Evolutionary conservation across 2,113 vertebrate genomes (phyloP), one percentile per base, ranked within the genome.

Genomic region (Naja naja): DNA sequence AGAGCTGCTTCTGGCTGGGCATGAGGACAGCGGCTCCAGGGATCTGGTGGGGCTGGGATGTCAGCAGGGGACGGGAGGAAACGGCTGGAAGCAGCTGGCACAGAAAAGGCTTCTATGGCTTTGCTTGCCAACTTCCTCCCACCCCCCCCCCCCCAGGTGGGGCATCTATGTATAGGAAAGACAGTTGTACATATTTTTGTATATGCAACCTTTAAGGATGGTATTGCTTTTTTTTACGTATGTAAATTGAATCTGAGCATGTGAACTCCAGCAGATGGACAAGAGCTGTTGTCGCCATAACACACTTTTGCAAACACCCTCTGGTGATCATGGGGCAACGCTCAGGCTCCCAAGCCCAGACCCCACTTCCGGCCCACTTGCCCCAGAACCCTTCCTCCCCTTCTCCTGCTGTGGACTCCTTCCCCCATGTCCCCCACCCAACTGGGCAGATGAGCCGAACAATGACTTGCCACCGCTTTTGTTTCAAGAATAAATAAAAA

Each of bases 241-340:
- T 91, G 34, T 85, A 95, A 90, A 85, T 9, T 47, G 58, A 56
- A 85, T 55, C 87, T 39, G 64, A 52, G 93, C 92, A 8, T 11
- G 54, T 49, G 49, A 93, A 91, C 3, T 92, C 43, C 52, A 14
- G 85, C 16, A 49, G 94, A 85, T 93, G 89, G 54, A 90, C 94
- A 90, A 94, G 74, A 20, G 74, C 34, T 81, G 34, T 3, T 39
- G 18, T 39, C 18, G 1, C 34, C 7, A 20, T 20, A 39, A 39
- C 6, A 20, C 5, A 8, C n/a, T 96, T 97, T 96, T 96, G 96
- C 96, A 96, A 96, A 97, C 94, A 96, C 95, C 69, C 90, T 43
- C 49, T 95, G 93, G 93, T 86, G 58, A 0, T 0, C n/a, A 69
- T 39, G 43, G 88, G 49, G 5, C 45, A 0, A 1, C 47, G 1